Evolutionary conservation across 2,888 invertebrate genomes (phyloP).

Genomic region (Agriotes lineatus): DNA sequence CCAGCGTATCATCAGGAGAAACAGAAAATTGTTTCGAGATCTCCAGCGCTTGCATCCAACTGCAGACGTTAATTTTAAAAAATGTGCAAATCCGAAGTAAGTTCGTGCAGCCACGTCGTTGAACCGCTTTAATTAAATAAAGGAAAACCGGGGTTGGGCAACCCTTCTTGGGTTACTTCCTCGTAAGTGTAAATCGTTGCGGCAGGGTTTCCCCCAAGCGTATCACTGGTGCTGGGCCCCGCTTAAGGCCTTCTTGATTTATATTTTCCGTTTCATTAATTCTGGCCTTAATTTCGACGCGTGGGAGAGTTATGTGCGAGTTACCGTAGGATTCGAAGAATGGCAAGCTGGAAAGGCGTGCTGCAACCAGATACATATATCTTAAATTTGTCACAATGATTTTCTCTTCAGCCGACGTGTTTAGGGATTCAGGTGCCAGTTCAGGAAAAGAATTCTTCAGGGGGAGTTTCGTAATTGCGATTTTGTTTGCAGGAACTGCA

Average conservation of each 20-base stretch:
- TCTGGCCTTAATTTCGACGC: conserved; percentile 30
- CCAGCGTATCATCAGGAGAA: no score
- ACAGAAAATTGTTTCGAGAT: no score
- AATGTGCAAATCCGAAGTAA: no score
- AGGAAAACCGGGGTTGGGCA: neutral
- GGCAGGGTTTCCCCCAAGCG: neutral
- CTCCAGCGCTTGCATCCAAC: no score
- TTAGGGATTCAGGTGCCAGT: no score
- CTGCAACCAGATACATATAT: conserved; percentile 16
- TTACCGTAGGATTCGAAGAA: conserved; percentile 18
- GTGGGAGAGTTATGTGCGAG: conserved; percentile 21
- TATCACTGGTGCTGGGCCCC: conserved; percentile 7
- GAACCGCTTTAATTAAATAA: neutral
- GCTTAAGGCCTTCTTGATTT: conserved; percentile 29
- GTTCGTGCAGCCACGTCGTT: neutral
- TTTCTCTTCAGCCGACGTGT: no score
- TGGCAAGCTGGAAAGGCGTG: neutral
- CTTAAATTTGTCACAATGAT: conserved; percentile 12
- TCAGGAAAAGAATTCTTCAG: no score
- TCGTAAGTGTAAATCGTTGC: neutral
- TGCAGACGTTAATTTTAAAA: no score
- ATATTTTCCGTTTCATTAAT: conserved; percentile 30
- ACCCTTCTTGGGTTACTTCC: neutral
- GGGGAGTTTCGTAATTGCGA: no score
- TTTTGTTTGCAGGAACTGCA: no score